A percentile compares a stretch with the other conserved stretches of the same genome.
These are phyloP conservation scores for Serilophus lunatus DNA, from an alignment of 2,113 vertebrate species.

Conservation along the genomic window DNA sequence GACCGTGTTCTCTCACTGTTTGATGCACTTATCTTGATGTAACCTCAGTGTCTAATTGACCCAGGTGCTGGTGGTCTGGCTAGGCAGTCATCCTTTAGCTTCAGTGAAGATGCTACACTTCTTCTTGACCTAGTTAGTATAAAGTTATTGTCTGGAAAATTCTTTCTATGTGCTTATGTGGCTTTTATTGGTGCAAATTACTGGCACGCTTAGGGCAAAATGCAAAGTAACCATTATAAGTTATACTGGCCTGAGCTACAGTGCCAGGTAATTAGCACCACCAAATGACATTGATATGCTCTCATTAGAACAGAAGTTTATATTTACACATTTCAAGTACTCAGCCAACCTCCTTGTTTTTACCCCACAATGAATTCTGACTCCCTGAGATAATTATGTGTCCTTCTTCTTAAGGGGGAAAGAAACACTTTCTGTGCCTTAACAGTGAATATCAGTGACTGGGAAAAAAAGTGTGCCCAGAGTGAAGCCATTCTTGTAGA, in stretches of 20 bases:
- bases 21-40: neutral
- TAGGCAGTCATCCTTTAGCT: neutral
- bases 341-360: neutral
- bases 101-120: neutral
- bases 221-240: neutral
- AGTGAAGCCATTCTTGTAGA: neutral
- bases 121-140: neutral
- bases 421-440: neutral
- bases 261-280: neutral
- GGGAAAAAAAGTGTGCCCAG: neutral
- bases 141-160: neutral
- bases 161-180: fast-evolving
- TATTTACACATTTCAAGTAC: neutral
- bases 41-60: neutral
- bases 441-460: neutral
- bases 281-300: neutral
- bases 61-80: neutral
- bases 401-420: neutral
- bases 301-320: neutral
- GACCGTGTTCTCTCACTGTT: neutral
- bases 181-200: neutral
- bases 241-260: neutral
- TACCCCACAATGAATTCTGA: neutral
- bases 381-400: neutral
- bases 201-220: neutral